Evolutionary conservation across 92 coral and sea anemone species (phyloP), one percentile per base, ranked within the genome.

Genomic region (Parazoanthus atlanticus): DNA sequence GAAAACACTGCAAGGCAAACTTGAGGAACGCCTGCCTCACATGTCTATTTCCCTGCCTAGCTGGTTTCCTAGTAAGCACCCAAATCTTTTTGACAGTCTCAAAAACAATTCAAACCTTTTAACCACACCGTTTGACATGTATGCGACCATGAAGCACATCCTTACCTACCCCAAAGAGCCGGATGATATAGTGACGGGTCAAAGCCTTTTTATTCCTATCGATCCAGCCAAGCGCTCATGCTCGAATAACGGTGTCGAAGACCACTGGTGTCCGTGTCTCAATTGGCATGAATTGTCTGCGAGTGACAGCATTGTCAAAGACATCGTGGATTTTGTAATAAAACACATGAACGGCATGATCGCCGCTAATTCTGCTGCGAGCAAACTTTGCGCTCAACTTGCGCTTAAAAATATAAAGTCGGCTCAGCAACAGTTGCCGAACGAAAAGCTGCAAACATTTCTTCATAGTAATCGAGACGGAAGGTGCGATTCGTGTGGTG

Each of bases 191-290:
- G 74, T 43, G n/a, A 78, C 85, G 28, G 97, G 98, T 0, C 95
- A 96, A 74, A 96, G 97, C 85, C 88, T 96, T 46, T 88, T 96
- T 40, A 38, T 43, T 40, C 90, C 83, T 3, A 91, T 94, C 40
- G 88, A 90, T 74, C 77, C 90, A 6, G 31, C 81, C 17, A 90
- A 89, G 23, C 92, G 98, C 31, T 90, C 96, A 28, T 96, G 98
- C 76, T 74, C 81, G 8, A 88, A 81, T 34, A 85, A 92, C 31
- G 94, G 93, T 25, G 94, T 96, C 8, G 95, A 89, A 40, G 92
- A 88, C 16, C 98, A 95, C 86, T 95, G 98, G 98, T 96, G 98
- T 69, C 97, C 98, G n/a, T 96, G 98, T 80, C 88, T 92, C 17
- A 86, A 87, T 32, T 90, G 92, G 80, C 93, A 95, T 54, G 89